These are phyloP conservation scores for Stichopus horrens DNA, from an alignment of 53 echinoderm and acorn worm genomes.

Conservation along the genomic window DNA sequence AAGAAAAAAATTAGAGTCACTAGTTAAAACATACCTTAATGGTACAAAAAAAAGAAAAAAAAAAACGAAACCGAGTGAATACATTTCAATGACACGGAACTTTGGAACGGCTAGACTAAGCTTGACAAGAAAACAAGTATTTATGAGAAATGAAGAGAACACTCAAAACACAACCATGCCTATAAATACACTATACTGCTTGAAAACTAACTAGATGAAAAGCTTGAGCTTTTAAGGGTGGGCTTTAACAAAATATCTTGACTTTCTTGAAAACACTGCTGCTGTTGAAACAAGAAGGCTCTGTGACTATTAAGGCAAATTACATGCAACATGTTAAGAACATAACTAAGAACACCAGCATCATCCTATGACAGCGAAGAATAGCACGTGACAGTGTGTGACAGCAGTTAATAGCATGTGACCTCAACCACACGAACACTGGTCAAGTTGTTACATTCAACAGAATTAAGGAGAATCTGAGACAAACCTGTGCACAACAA, in stretches of 20 bases:
- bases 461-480: too few relatives aligned
- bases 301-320: background rate
- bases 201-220: background rate
- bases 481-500: too few relatives aligned
- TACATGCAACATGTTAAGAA: too few relatives aligned
- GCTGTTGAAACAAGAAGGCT: background rate
- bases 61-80: constrained; percentile 17
- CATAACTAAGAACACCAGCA: too few relatives aligned
- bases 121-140: background rate
- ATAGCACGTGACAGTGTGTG: too few relatives aligned
- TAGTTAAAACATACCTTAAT: too few relatives aligned
- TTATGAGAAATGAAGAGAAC: background rate
- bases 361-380: too few relatives aligned
- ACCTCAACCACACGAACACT: too few relatives aligned
- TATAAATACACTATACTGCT: constrained; percentile 29
- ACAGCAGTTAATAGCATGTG: too few relatives aligned
- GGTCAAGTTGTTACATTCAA: too few relatives aligned
- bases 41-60: background rate
- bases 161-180: constrained; percentile 24
- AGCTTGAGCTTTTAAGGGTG: background rate
- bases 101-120: constrained; percentile 11
- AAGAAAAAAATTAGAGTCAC: constrained; percentile 24
- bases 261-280: background rate
- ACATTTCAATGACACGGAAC: constrained; percentile 25
- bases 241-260: background rate